Evolutionary conservation across 2,888 invertebrate species (phyloP).

Genomic region (Graphium colonna): DNA sequence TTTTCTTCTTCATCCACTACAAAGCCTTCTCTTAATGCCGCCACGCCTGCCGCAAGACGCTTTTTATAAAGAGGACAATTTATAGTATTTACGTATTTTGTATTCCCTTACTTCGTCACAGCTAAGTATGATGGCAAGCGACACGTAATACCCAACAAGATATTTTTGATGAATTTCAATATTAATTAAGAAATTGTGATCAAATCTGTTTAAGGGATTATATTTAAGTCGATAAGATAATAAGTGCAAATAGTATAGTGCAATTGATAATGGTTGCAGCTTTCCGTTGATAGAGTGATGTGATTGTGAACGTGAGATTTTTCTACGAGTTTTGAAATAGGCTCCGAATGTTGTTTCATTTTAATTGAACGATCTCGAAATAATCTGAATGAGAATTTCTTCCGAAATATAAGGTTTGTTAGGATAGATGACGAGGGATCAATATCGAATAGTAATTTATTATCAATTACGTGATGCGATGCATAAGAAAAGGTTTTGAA

Average conservation of each 20-base stretch:
- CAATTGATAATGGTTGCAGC: slow-evolving; percentile 47
- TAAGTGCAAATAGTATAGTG: slow-evolving; percentile 37
- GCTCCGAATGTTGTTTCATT: slow-evolving; percentile 29
- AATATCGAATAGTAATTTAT: slow-evolving; percentile 40
- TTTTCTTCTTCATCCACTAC: slow-evolving; percentile 97
- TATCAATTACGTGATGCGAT: slow-evolving; percentile 15
- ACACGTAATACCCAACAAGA: slow-evolving; percentile 38
- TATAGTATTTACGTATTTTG: slow-evolving; percentile 48
- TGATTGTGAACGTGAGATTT: slow-evolving; percentile 46
- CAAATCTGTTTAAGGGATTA: slow-evolving; percentile 47
- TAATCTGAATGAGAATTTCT: slow-evolving; percentile 42
- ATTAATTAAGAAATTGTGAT: slow-evolving; percentile 56
- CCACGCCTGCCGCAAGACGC: slow-evolving; percentile 49
- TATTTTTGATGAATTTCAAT: slow-evolving; percentile 50
- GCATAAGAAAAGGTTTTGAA: slow-evolving; percentile 30
- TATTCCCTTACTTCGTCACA: slow-evolving; percentile 46
- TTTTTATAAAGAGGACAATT: slow-evolving; percentile 50
- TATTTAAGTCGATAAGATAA: slow-evolving; percentile 44
- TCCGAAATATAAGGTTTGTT: slow-evolving; percentile 38
- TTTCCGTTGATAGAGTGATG: slow-evolving; percentile 35
- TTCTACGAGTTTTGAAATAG: slow-evolving; percentile 73
- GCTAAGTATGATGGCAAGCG: slow-evolving; percentile 37
- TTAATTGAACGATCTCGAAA: slow-evolving; percentile 33
- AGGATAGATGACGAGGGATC: slow-evolving; percentile 71
- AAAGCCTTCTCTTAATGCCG: slow-evolving; percentile 88